Evolutionary conservation across 2,888 invertebrate genomes (phyloP).

Genomic region (Metallyticus violacea): DNA sequence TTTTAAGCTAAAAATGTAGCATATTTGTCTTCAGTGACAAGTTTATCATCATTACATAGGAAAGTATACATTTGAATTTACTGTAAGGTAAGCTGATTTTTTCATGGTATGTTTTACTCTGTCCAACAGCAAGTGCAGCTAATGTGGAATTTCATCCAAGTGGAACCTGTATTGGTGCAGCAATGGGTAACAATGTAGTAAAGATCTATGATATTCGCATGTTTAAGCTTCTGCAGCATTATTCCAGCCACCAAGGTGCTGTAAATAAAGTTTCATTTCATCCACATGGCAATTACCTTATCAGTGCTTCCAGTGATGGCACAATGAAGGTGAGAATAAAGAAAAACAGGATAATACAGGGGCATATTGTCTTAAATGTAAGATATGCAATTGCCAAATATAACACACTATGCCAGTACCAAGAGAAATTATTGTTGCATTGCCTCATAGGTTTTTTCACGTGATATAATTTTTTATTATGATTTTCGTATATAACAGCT

Average conservation of each 20-base stretch:
- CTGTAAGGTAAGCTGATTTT: too few species aligned
- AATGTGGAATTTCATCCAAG: conserved; percentile 82
- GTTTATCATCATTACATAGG: too few species aligned
- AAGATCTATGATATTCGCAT: conserved; percentile 82
- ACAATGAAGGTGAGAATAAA: conserved; percentile 63
- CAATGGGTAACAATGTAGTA: conserved; percentile 69
- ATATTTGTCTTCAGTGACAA: too few species aligned
- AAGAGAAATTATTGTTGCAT: too few species aligned
- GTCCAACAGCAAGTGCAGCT: conserved; percentile 51
- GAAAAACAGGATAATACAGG: too few species aligned
- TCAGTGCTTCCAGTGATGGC: conserved; percentile 80
- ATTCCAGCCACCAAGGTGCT: conserved; percentile 66
- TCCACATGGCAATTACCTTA: conserved; percentile 80
- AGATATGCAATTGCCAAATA: too few species aligned
- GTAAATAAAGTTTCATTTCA: conserved; percentile 78
- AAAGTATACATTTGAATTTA: too few species aligned
- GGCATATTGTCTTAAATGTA: neutral
- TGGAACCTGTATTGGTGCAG: conserved; percentile 72
- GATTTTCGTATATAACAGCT: too few species aligned
- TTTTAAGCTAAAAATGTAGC: too few species aligned
- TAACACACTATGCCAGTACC: too few species aligned
- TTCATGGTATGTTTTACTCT: conserved; percentile 23
- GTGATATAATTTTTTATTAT: neutral
- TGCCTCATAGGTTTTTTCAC: too few species aligned
- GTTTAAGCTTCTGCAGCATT: conserved; percentile 78